phyloP scores from a whole-genome alignment of 2,888 invertebrate genomes.

The Odiellus spinosus region DNA sequence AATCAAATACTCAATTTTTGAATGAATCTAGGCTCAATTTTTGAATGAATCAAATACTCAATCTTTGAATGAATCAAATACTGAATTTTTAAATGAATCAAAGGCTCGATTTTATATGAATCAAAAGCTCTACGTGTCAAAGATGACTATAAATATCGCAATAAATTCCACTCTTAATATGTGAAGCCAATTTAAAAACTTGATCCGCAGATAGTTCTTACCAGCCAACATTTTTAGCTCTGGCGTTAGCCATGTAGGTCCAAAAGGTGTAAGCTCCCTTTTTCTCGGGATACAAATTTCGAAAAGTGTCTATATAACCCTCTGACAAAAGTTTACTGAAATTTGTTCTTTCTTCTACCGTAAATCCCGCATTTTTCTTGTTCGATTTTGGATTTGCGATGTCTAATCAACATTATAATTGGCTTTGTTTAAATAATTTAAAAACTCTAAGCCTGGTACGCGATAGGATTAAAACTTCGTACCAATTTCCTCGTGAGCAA shows the following conservation, averaged over 20 bases:
- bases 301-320: conserved; percentile 75
- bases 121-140: not conserved
- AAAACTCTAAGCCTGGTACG: too few species aligned
- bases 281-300: conserved; percentile 67
- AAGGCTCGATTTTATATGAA: too few species aligned
- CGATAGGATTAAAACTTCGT: conserved; percentile 12
- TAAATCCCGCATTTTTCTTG: conserved; percentile 85
- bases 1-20: too few species aligned
- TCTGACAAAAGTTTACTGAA: conserved; percentile 62
- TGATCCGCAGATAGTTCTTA: too few species aligned
- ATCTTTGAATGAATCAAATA: too few species aligned
- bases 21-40: too few species aligned
- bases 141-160: not conserved
- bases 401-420: conserved; percentile 40
- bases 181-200: too few species aligned
- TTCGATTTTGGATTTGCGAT: conserved; percentile 86
- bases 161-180: not conserved
- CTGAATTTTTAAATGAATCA: too few species aligned
- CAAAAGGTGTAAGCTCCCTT: conserved; percentile 80
- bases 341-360: conserved; percentile 77
- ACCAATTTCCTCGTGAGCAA: conserved; percentile 88
- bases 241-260: conserved; percentile 76
- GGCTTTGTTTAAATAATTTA: too few species aligned
- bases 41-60: too few species aligned
- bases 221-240: conserved; percentile 90